Base-by-base conservation (phyloP, 1,140 invertebrate genomes). In the Bombus superbus region DNA sequence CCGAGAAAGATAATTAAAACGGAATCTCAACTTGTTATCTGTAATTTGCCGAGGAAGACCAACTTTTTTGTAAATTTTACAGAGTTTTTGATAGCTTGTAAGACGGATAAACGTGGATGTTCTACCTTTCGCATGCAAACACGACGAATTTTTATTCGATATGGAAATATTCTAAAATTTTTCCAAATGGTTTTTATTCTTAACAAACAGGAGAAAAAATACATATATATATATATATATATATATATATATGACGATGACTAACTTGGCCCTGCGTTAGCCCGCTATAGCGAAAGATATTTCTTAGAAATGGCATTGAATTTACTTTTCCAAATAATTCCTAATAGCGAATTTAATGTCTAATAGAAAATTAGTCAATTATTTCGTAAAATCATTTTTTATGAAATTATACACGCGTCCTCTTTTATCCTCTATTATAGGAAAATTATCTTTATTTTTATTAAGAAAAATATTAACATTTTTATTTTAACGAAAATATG, bases 11-110 rank as follows among this genome's bases (percentile, higher is more conserved):
- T 6, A 32, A 44, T 53, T 53, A 22, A 53, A 53, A 53, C 18
- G 47, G 47, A 53, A 22, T 53, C 6, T 8, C 18, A 53, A 22
- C 28, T 72, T 72, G 69, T 72, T 72, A 42, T 42, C 38, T 72
- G 69, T 72, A 72, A 72, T 18, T 72, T n/a, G 28, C n/a, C 13
- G 69, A 40, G 13, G 28, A n/a, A n/a, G 69, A 42, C 25, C 38
- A 42, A 72, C 35, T 42, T 42, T 42, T 72, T 72, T 40, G 69
- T 38, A 72, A 42, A 71, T 32, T 72, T 72, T 72, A 72, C 69
- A 72, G 25, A 42, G 1, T 42, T 72, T 72, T 72, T 72, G 38
- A 72, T 72, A 72, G 13, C 69, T 15, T 42, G 25, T 72, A 42
- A 72, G 40, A 72, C 13, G 69, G 28, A 42, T 28, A n/a, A n/a